Evolutionary conservation across 2,888 invertebrate species (phyloP).

Genomic region (Campopleginae sp.): DNA sequence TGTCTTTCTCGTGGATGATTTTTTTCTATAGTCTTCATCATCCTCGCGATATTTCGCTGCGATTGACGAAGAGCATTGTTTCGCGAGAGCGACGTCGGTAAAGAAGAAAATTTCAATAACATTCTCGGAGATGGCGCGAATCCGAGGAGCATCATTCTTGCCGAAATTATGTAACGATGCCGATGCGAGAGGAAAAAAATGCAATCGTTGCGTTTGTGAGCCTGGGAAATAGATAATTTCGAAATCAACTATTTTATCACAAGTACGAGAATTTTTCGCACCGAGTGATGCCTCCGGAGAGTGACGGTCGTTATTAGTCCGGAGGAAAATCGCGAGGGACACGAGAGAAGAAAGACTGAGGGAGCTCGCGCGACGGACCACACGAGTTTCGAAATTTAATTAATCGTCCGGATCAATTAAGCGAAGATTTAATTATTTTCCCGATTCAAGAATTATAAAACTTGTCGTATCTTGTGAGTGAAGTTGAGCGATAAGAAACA

Average conservation of each 20-base stretch:
- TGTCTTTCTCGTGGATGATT: background rate
- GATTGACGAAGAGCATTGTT: background rate
- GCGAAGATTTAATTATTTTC: background rate
- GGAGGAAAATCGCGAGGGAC: background rate
- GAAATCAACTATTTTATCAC: background rate
- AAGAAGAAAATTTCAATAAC: conserved; percentile 5
- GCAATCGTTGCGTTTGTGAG: background rate
- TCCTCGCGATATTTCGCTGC: background rate
- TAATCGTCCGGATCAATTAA: background rate
- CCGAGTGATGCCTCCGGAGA: conserved; percentile 16
- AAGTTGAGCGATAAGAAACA: background rate
- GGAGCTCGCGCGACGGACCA: background rate
- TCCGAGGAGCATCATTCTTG: background rate
- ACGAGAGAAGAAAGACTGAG: background rate
- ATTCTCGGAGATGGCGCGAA: background rate
- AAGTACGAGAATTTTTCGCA: background rate
- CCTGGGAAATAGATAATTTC: background rate
- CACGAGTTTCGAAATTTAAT: background rate
- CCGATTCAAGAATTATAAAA: background rate
- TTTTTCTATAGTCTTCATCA: background rate
- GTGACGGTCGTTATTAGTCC: background rate
- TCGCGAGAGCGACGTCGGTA: background rate
- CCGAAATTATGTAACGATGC: background rate
- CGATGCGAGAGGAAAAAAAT: background rate
- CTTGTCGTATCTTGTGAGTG: background rate